A percentile compares a stretch with the other conserved stretches of the same genome.
Conservation (phyloP, 2,888 invertebrate species). For the Epistrophe eligans region DNA sequence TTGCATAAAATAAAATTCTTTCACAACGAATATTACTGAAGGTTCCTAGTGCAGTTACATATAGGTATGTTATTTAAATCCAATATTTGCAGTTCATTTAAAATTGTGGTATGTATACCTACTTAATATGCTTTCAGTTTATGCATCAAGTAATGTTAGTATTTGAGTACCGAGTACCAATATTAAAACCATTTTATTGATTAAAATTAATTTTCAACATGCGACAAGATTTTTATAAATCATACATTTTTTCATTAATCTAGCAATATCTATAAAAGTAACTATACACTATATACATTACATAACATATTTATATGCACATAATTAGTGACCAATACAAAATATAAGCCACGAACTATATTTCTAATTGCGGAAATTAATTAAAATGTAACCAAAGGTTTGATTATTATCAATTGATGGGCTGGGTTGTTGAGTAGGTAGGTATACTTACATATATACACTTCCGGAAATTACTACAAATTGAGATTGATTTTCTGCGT, state of each 20-base stretch:
- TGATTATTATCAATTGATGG: slow-evolving; percentile 21
- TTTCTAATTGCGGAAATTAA: slow-evolving; percentile 35
- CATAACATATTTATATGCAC: too few relatives aligned
- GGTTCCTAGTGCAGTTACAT: not conserved
- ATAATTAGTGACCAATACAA: slow-evolving; percentile 21
- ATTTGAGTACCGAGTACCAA: not conserved
- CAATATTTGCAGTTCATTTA: slow-evolving; percentile 25
- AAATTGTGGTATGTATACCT: not conserved
- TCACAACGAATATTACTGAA: not conserved
- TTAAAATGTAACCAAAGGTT: slow-evolving; percentile 40
- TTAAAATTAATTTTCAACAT: slow-evolving; percentile 26
- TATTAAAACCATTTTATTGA: not conserved
- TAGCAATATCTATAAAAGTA: too few relatives aligned
- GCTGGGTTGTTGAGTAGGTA: not conserved
- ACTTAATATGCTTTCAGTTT: not conserved
- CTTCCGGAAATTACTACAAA: slow-evolving; percentile 27
- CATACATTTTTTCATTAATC: not conserved
- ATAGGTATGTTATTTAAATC: not conserved
- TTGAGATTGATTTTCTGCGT: slow-evolving; percentile 14
- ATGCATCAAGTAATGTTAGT: not conserved
- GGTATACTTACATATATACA: not conserved
- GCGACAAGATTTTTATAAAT: not conserved
- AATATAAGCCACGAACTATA: slow-evolving; percentile 16
- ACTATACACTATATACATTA: too few relatives aligned
- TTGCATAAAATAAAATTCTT: not conserved